Conservation (phyloP, 2,888 invertebrate species). For the Oligia fasciuncula region DNA sequence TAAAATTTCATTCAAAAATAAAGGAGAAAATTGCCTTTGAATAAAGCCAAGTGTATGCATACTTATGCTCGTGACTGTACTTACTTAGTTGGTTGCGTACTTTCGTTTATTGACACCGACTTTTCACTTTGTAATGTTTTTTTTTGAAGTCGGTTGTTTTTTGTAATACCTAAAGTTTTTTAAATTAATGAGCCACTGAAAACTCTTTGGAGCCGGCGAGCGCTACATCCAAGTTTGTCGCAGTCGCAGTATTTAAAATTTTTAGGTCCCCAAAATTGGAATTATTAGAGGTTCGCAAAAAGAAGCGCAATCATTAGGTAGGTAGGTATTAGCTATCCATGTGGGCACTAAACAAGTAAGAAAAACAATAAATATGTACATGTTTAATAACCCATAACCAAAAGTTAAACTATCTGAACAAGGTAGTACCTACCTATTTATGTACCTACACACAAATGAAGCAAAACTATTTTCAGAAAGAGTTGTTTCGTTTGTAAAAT, state of each 20-base stretch:
- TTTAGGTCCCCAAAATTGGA: neutral
- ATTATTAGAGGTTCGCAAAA: neutral
- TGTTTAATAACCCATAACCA: neutral
- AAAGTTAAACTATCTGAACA: neutral
- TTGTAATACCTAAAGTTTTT: neutral
- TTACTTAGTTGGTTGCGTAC: no score
- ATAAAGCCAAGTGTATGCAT: no score
- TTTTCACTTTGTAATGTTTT: no score
- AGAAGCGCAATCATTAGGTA: no score
- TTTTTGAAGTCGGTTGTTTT: no score
- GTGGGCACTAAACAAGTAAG: neutral
- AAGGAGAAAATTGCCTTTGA: no score
- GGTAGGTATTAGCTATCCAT: no score
- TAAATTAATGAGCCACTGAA: neutral
- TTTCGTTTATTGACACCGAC: no score
- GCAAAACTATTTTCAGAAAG: neutral
- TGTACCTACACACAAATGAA: neutral
- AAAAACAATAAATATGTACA: neutral
- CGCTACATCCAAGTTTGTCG: neutral
- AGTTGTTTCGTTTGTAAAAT: slow-evolving; percentile 3
- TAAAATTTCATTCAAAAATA: no score
- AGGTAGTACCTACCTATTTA: neutral
- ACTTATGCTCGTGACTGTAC: no score
- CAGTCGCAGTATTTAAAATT: neutral
- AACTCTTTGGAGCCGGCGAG: neutral